A percentile compares a stretch with the other conserved stretches of the same genome.
phyloP scores from a whole-genome alignment of 1,140 invertebrate species.

The Dendrolimus punctatus region DNA sequence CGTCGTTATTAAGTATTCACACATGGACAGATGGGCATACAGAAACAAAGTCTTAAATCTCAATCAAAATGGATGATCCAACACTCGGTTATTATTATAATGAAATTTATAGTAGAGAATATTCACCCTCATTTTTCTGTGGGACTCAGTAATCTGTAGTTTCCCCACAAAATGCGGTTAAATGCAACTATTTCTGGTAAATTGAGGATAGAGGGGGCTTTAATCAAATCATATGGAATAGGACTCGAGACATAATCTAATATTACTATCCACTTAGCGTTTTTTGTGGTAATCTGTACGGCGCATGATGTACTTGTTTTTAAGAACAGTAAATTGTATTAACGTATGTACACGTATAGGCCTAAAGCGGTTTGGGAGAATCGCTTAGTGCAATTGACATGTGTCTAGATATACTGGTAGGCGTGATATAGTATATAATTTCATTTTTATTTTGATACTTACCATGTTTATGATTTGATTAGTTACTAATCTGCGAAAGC shows the following conservation, averaged over 20 bases:
- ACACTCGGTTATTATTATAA: conserved; percentile 30
- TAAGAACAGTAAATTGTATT: too few species aligned
- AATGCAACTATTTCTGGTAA: conserved; percentile 46
- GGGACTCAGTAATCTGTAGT: conserved; percentile 30
- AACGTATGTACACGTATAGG: too few species aligned
- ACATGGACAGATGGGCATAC: conserved; percentile 6
- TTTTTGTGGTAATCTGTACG: conserved; percentile 7
- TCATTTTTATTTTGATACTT: too few species aligned
- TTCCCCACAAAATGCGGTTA: conserved; percentile 44
- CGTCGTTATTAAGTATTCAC: too few species aligned
- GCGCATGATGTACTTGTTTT: neutral
- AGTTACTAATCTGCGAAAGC: too few species aligned
- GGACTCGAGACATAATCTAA: conserved; percentile 28
- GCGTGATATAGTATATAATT: too few species aligned
- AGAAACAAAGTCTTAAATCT: conserved; percentile 16
- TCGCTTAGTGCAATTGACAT: too few species aligned
- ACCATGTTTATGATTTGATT: too few species aligned
- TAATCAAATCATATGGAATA: conserved; percentile 33
- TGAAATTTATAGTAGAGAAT: conserved; percentile 44
- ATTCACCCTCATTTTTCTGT: conserved; percentile 34
- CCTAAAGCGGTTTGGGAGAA: too few species aligned
- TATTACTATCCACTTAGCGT: conserved; percentile 25
- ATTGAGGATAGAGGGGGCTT: conserved; percentile 36
- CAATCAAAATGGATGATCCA: conserved; percentile 13
- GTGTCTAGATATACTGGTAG: too few species aligned